These are phyloP conservation scores for Otolemur garnettii DNA, from an alignment of 2,113 vertebrate species.

Conservation along the genomic window DNA sequence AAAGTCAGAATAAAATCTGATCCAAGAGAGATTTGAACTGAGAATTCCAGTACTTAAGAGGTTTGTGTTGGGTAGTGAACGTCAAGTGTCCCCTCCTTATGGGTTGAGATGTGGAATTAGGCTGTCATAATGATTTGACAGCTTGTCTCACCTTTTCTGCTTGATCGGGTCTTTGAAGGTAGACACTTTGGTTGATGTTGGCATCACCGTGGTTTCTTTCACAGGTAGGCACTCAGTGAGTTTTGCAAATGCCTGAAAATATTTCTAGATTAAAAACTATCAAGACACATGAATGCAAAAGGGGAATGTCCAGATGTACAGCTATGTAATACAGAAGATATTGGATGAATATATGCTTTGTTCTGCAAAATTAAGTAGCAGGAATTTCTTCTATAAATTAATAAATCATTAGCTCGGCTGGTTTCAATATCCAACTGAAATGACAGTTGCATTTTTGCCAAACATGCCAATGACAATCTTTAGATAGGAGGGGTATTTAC, in stretches of 20 bases:
- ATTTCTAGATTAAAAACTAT: neutral
- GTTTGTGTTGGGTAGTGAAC: neutral
- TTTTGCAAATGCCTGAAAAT: neutral
- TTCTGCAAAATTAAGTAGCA: neutral
- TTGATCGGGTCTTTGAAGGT: neutral
- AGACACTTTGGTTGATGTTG: neutral
- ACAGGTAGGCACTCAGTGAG: neutral
- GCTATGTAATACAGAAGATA: neutral
- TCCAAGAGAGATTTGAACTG: neutral
- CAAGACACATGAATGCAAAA: neutral
- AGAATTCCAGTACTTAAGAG: neutral
- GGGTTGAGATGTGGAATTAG: neutral
- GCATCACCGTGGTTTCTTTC: neutral
- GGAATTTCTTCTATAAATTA: neutral
- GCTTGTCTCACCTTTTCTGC: neutral
- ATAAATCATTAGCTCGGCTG: neutral
- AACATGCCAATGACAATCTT: neutral
- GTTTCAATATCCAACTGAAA: neutral
- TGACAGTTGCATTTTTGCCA: neutral
- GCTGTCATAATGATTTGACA: neutral
- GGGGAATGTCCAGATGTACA: neutral
- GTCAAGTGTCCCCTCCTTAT: neutral
- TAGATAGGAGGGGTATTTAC: neutral
- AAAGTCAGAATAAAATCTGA: neutral
- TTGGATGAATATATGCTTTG: neutral